phyloP scores from a whole-genome alignment of 2,888 invertebrate species.

The Stenoptilia bipunctidactyla region DNA sequence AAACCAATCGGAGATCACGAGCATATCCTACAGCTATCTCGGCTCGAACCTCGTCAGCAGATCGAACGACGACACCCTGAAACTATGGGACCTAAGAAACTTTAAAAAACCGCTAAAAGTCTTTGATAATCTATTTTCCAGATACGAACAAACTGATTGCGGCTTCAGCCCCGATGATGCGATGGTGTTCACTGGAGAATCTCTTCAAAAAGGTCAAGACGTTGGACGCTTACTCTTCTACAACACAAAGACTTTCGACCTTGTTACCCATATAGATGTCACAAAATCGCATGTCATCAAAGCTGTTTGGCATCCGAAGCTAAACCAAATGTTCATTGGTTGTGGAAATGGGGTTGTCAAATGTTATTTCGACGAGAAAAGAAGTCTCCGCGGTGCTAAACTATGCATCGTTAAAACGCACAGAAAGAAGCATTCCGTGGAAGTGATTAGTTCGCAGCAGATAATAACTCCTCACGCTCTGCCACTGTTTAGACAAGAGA shows the following conservation, averaged over 20 bases:
- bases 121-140: constrained; percentile 79
- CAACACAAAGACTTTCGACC: constrained; percentile 80
- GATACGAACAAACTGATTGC: constrained; percentile 87
- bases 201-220: constrained; percentile 75
- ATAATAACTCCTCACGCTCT: constrained; percentile 97
- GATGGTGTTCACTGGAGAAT: constrained; percentile 89
- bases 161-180: constrained; percentile 94
- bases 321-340: constrained; percentile 96
- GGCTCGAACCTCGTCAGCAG: constrained; percentile 83
- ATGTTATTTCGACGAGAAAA: constrained; percentile 90
- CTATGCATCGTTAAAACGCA: constrained; percentile 87
- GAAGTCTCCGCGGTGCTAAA: constrained; percentile 91
- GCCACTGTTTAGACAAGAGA: constrained; percentile 93
- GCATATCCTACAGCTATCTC: constrained; percentile 90
- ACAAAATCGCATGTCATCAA: constrained; percentile 88
- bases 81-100: constrained; percentile 92
- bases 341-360: constrained; percentile 92
- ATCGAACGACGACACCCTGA: constrained; percentile 92
- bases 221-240: constrained; percentile 84
- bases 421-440: constrained; percentile 84
- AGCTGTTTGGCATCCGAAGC: constrained; percentile 94
- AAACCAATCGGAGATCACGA: constrained; percentile 84
- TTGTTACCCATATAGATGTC: constrained; percentile 81
- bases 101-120: constrained; percentile 83
- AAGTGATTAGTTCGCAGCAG: constrained; percentile 90